Conservation (phyloP, 2,888 invertebrate species). For the Chloromyia formosa region DNA sequence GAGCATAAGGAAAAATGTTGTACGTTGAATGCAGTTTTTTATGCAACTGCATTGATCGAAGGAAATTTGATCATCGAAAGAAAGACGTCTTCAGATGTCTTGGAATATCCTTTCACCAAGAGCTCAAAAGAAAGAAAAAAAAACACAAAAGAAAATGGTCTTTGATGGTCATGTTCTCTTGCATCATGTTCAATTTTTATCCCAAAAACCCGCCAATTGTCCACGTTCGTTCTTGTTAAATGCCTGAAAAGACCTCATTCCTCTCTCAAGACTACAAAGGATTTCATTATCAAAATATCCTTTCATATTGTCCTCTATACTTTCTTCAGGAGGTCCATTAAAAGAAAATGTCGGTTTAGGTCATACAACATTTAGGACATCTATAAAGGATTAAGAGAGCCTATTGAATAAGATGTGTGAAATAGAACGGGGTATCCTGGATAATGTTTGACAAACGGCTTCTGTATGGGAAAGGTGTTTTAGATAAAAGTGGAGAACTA, state of each 20-base stretch:
- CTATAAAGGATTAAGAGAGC: constrained; percentile 35
- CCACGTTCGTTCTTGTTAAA: not conserved
- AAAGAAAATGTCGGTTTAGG: not conserved
- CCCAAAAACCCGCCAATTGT: constrained; percentile 14
- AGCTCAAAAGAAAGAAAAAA: no score
- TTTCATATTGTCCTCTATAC: constrained; percentile 20
- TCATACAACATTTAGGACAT: constrained; percentile 16
- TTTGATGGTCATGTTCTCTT: not conserved
- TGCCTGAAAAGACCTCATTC: constrained; percentile 20
- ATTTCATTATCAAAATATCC: constrained; percentile 28
- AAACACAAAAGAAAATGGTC: not conserved
- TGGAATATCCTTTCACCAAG: not conserved
- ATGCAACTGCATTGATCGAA: not conserved
- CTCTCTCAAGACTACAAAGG: constrained; percentile 14
- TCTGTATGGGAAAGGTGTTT: not conserved
- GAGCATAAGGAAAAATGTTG: not conserved
- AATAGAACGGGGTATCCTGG: not conserved
- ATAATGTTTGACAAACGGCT: constrained; percentile 9
- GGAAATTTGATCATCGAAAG: constrained; percentile 36
- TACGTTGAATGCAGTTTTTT: not conserved
- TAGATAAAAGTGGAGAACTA: no score
- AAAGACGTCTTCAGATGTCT: constrained; percentile 4
- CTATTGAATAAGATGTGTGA: constrained; percentile 30
- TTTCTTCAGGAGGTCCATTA: constrained; percentile 27
- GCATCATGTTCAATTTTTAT: not conserved